These are phyloP conservation scores for Leptinotarsa tumamoca DNA, from an alignment of 2,888 invertebrate genomes.

Conservation along the genomic window DNA sequence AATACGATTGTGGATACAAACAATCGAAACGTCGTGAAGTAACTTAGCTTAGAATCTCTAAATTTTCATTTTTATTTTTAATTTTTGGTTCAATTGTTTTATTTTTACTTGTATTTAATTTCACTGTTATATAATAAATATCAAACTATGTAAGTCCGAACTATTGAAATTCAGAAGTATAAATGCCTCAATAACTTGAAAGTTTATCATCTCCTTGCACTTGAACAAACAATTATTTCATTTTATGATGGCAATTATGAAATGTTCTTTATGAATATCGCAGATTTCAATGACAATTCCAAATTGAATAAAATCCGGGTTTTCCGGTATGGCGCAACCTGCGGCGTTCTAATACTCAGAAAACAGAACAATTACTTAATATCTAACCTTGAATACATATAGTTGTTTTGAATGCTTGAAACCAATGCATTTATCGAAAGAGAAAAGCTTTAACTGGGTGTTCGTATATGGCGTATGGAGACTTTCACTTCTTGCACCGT, in stretches of 20 bases:
- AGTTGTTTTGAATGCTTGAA: conserved; percentile 1
- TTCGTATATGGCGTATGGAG: not conserved
- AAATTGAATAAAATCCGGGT: not conserved
- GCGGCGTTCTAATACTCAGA: not conserved
- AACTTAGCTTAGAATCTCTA: too few species aligned
- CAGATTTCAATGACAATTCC: not conserved
- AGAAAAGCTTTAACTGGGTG: not conserved
- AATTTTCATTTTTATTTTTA: too few species aligned
- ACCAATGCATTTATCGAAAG: conserved; percentile 1
- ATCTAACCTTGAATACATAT: not conserved
- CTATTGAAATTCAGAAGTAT: too few species aligned
- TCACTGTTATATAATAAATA: too few species aligned
- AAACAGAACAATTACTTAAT: not conserved
- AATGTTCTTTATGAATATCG: not conserved
- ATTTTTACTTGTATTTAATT: too few species aligned
- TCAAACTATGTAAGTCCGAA: too few species aligned
- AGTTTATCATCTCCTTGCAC: too few species aligned
- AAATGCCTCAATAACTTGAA: too few species aligned
- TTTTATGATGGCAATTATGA: not conserved
- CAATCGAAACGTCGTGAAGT: too few species aligned
- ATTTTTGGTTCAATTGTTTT: too few species aligned
- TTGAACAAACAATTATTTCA: too few species aligned
- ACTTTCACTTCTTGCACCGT: conserved; percentile 9
- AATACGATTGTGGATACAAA: too few species aligned
- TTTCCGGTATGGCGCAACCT: not conserved